Percentiles rank a stretch among this genome's conserved stretches.
These are phyloP conservation scores for Tetranychus truncatus DNA, from an alignment of 2,888 invertebrate genomes.

Conservation along the genomic window DNA sequence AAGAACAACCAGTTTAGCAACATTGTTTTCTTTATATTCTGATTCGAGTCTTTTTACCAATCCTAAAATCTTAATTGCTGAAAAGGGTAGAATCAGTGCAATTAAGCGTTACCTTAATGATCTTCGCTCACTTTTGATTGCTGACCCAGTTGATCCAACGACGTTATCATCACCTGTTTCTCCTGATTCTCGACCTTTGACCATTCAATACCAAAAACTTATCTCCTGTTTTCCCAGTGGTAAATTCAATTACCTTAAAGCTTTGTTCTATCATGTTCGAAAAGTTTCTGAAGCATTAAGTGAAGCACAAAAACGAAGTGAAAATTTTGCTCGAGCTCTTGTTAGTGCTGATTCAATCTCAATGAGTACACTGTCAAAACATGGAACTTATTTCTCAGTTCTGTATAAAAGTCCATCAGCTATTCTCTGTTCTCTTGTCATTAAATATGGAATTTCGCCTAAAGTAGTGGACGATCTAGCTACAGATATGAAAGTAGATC, in stretches of 20 bases:
- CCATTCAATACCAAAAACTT: conserved; percentile 17
- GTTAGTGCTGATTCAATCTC: neutral
- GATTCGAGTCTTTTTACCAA: neutral
- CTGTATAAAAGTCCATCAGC: conserved; percentile 26
- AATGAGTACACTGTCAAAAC: conserved; percentile 14
- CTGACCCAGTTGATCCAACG: conserved; percentile 12
- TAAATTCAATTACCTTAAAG: conserved; percentile 24
- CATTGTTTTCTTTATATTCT: neutral
- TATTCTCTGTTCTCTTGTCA: conserved; percentile 25
- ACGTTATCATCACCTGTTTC: neutral
- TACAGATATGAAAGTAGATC: conserved; percentile 21
- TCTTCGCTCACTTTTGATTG: neutral
- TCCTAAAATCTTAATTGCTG: neutral
- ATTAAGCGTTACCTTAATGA: neutral
- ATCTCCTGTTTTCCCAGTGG: conserved; percentile 14
- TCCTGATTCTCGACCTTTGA: conserved; percentile 7
- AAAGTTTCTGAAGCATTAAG: conserved; percentile 24
- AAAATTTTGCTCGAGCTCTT: conserved; percentile 4
- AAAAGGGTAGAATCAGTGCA: neutral
- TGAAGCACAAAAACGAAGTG: conserved; percentile 24
- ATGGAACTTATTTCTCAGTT: conserved; percentile 25
- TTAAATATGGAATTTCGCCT: conserved; percentile 25
- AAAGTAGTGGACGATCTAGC: conserved; percentile 23
- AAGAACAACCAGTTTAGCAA: neutral
- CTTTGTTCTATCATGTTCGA: conserved; percentile 24